Evolutionary conservation across 2,113 vertebrate genomes (phyloP).

Genomic region (Onychostoma macrolepis): DNA sequence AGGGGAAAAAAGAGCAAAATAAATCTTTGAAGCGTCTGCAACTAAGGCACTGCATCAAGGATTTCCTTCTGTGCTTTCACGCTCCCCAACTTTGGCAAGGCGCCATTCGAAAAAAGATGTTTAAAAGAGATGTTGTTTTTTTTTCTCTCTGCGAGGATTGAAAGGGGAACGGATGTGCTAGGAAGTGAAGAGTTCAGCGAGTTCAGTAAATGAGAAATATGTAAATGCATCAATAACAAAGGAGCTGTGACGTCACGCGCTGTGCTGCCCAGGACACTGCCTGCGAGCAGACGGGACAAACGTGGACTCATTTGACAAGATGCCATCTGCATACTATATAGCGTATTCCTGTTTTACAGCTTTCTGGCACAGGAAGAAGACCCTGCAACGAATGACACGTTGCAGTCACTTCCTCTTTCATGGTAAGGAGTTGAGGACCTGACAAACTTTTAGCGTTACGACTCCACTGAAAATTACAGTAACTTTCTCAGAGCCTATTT

Average conservation of each 20-base stretch:
- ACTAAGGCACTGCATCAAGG: constrained; percentile 25
- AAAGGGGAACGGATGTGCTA: constrained; percentile 34
- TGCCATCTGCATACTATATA: constrained; percentile 57
- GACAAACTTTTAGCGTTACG: neutral
- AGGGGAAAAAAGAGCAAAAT: constrained; percentile 32
- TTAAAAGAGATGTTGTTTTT: constrained; percentile 33
- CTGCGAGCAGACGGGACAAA: constrained; percentile 60
- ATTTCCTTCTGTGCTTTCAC: constrained; percentile 13
- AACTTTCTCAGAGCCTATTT: neutral
- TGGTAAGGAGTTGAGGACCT: constrained; percentile 32
- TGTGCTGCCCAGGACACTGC: constrained; percentile 75
- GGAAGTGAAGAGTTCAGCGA: constrained; percentile 69
- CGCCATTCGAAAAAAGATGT: constrained; percentile 7
- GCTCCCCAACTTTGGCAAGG: constrained; percentile 31
- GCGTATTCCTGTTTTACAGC: constrained; percentile 22
- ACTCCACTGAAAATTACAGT: neutral
- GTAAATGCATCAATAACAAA: constrained; percentile 83
- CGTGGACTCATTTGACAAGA: constrained; percentile 29
- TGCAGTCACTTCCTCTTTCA: constrained; percentile 48
- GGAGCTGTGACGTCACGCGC: constrained; percentile 76
- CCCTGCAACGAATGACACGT: constrained; percentile 29
- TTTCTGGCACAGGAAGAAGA: constrained; percentile 29
- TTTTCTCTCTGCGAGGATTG: constrained; percentile 13
- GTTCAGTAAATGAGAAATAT: constrained; percentile 77
- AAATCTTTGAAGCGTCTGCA: constrained; percentile 43